phyloP scores from a whole-genome alignment of 2,113 vertebrate species.

The Chitala chitala region DNA sequence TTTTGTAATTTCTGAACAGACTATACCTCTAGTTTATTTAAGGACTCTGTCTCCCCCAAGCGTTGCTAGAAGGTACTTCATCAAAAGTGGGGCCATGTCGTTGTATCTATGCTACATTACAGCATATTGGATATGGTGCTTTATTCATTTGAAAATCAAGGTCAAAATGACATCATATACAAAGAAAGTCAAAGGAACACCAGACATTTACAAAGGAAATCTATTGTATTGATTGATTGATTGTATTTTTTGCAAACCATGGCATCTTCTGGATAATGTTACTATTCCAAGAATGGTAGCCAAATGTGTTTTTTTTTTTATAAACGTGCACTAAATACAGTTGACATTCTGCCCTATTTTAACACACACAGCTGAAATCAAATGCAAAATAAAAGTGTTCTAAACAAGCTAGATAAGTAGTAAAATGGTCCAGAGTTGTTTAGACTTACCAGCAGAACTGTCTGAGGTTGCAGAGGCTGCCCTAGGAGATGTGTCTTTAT shows the following conservation, averaged over 20 bases:
- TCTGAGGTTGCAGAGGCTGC: too few relatives aligned
- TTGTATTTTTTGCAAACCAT: too few relatives aligned
- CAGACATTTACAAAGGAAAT: not conserved
- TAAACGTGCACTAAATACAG: not conserved
- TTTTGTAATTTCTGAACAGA: too few relatives aligned
- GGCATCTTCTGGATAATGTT: too few relatives aligned
- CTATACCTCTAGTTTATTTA: not conserved
- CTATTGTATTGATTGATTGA: not conserved
- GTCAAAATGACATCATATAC: not conserved
- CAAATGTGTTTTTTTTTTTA: not conserved
- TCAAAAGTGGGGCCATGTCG: not conserved
- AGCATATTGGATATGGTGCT: not conserved
- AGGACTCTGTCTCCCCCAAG: constrained; percentile 11
- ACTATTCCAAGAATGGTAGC: not conserved
- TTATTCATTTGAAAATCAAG: not conserved
- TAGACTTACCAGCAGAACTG: too few relatives aligned
- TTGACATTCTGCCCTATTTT: not conserved
- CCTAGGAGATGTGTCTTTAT: too few relatives aligned
- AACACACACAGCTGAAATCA: not conserved
- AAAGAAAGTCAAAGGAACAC: not conserved
- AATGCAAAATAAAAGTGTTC: not conserved
- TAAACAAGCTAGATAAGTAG: not conserved
- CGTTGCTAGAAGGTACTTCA: not conserved
- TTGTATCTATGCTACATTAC: not conserved
- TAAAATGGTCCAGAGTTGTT: not conserved